Base-by-base conservation (phyloP, 2,113 vertebrate genomes). In the Myrmecophaga tridactyla region DNA sequence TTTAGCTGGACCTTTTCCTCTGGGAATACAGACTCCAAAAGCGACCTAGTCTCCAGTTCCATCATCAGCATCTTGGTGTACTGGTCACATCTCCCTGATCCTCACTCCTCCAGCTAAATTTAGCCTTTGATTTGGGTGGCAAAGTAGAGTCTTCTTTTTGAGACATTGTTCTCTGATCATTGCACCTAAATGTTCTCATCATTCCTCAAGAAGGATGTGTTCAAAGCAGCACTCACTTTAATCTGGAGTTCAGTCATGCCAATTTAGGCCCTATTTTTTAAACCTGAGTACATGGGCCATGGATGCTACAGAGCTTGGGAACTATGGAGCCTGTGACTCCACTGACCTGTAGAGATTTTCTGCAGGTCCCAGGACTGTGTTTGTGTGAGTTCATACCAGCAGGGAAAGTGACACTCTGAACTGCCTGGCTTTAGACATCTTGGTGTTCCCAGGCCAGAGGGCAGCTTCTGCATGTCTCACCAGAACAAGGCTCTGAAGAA, bases 231-330 rank as follows among this genome's bases (percentile, higher is more conserved):
- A 96, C 93, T 97, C 88, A 96, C 10, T 39, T 31, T 96, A 97
- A 96, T 97, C 96, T 97, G 86, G 46, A 94, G 85, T 97, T 97
- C 98, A 98, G 88, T 90, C 90, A 72, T 97, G 97, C 96, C 92
- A 97, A 2, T 69, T 46, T 89, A 60, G 39, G 18, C n/a, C 97
- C 56, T 46, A 93, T 70, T 97, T 97, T 97, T 92, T 95, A 97
- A 97, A 93, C 80, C 25, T 86, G 93, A 88, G n/a, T 63, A 69
- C 11, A 62, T 89, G 31, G 53, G 53, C 27, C 78, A 95, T 36
- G 51, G 94, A 83, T 53, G 10, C 93, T 92, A 3, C 34, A 81
- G 53, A 94, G 90, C 78, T 34, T 70, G 89, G 94, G 86, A 95
- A 94, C 92, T 86, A 29, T 23, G 23, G 70, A 36, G 34, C 36